Evolutionary conservation across 2,797 vertebrate species (phyloP).

Genomic region (Microtus agrestis): DNA sequence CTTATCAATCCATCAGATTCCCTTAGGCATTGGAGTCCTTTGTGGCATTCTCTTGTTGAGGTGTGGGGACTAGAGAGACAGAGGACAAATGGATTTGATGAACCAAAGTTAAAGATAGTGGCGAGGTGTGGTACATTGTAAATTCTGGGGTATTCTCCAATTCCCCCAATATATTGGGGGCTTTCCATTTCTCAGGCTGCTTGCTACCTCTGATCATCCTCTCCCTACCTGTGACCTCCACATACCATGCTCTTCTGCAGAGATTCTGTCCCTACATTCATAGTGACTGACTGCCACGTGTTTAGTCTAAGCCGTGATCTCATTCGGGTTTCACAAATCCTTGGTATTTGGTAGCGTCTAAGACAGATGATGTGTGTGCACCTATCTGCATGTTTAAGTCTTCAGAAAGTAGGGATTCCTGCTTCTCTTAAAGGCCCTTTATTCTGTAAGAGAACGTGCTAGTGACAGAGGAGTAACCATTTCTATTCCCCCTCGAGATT

Average conservation of each 20-base stretch:
- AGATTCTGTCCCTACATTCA: neutral
- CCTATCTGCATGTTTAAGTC: neutral
- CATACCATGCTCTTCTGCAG: neutral
- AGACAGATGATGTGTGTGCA: neutral
- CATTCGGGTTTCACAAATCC: neutral
- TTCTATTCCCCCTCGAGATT: neutral
- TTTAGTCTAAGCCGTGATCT: neutral
- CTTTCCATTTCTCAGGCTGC: neutral
- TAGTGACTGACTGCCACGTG: neutral
- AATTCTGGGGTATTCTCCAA: neutral
- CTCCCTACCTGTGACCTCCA: neutral
- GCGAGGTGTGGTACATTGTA: neutral
- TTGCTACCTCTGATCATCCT: neutral
- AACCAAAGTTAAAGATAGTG: neutral
- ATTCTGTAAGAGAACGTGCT: neutral
- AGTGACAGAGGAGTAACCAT: neutral
- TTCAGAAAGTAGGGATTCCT: neutral
- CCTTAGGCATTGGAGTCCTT: neutral
- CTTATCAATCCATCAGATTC: neutral
- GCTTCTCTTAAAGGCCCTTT: neutral
- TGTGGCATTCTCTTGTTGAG: neutral
- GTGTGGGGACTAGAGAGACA: neutral
- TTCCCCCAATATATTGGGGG: neutral
- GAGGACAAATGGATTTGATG: neutral
- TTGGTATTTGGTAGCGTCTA: neutral